A percentile compares a stretch with the other conserved stretches of the same genome.
Conservation (phyloP, 2,888 invertebrate species). For the Hermaeophaga mercurialis region DNA sequence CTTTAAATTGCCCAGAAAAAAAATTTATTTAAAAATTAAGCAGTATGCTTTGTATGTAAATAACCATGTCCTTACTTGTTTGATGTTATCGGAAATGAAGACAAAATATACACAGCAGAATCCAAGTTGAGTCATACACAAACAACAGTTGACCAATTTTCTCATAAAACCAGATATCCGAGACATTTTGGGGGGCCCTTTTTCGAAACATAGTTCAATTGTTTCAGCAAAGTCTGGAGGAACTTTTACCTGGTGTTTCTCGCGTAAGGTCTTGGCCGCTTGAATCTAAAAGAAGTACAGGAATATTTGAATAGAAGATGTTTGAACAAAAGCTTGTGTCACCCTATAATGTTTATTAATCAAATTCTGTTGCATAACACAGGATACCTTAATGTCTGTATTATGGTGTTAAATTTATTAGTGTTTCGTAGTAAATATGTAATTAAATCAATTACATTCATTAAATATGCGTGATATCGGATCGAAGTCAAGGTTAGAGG, state of each 20-base stretch:
- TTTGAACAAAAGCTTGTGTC: neutral
- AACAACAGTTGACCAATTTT: slow-evolving; percentile 79
- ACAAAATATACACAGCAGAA: slow-evolving; percentile 98
- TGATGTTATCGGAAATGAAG: slow-evolving; percentile 86
- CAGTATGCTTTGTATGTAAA: too few species aligned
- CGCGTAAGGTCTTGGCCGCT: slow-evolving; percentile 71
- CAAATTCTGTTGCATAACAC: slow-evolving; percentile 3
- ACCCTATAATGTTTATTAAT: neutral
- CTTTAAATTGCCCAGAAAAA: too few species aligned
- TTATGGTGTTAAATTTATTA: slow-evolving; percentile 4
- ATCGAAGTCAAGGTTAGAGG: slow-evolving; percentile 15
- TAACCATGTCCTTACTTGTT: slow-evolving; percentile 77
- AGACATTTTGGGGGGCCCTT: slow-evolving; percentile 71
- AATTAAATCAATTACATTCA: slow-evolving; percentile 7
- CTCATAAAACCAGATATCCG: slow-evolving; percentile 68
- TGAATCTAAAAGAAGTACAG: slow-evolving; percentile 66
- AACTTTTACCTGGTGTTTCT: slow-evolving; percentile 62
- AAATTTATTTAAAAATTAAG: too few species aligned
- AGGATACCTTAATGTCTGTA: slow-evolving; percentile 1
- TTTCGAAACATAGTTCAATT: slow-evolving; percentile 78
- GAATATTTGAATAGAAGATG: too few species aligned
- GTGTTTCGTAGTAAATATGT: slow-evolving; percentile 12
- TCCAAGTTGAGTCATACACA: slow-evolving; percentile 95
- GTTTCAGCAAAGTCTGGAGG: slow-evolving; percentile 81
- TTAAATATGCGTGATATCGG: neutral